Conservation (phyloP, 2,888 invertebrate genomes). For the Eumerus sabulonum region DNA sequence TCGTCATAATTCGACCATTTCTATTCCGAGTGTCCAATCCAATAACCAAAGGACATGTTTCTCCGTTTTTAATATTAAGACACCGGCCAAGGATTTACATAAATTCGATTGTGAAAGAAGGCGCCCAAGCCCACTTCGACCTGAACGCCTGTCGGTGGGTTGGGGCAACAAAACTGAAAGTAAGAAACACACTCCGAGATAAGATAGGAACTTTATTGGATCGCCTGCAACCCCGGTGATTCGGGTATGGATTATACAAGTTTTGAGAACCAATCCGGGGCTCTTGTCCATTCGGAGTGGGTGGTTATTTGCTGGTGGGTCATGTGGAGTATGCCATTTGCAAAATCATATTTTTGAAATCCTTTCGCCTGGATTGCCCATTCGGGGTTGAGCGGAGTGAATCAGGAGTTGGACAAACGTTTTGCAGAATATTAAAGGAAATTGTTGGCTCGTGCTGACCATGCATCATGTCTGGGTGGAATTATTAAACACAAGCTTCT, state of each 20-base stretch:
- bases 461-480: slow-evolving; percentile 57
- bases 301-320: slow-evolving; percentile 8
- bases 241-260: slow-evolving; percentile 48
- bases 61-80: slow-evolving; percentile 69
- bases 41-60: slow-evolving; percentile 71
- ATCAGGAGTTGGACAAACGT: slow-evolving; percentile 44
- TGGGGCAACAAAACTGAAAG: neutral
- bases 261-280: slow-evolving; percentile 41
- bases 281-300: neutral
- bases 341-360: slow-evolving; percentile 66
- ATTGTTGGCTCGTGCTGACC: slow-evolving; percentile 67
- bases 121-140: neutral
- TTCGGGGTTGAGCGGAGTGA: neutral
- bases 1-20: slow-evolving; percentile 73
- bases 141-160: neutral
- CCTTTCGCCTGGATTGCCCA: slow-evolving; percentile 47
- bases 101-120: slow-evolving; percentile 65
- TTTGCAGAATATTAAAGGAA: slow-evolving; percentile 68
- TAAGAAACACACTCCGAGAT: slow-evolving; percentile 53
- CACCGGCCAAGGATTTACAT: slow-evolving; percentile 68
- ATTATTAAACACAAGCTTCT: slow-evolving; percentile 53
- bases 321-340: slow-evolving; percentile 61
- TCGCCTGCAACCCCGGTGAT: slow-evolving; percentile 17
- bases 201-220: slow-evolving; percentile 67
- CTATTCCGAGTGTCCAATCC: slow-evolving; percentile 73